Evolutionary conservation across 2,113 vertebrate genomes (phyloP), one percentile per base, ranked within the genome.

Genomic region (Vidua chalybeata): DNA sequence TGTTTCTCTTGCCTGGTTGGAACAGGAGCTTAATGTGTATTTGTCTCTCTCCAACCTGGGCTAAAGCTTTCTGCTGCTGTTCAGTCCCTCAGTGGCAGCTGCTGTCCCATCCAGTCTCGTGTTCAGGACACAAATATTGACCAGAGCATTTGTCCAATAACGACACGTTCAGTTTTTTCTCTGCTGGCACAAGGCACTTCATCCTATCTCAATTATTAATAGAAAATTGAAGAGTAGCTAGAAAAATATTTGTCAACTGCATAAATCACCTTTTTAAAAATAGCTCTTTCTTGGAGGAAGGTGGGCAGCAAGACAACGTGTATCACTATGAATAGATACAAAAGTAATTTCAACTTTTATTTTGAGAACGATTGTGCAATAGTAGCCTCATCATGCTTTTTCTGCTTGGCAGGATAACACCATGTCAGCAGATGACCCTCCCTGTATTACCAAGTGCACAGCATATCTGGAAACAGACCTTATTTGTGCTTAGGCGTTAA

Each of bases 301-400:
- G 49, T 93, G 84, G 89, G 88, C 75, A 84, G 28, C 69, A 74
- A 64, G 89, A 95, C 91, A 96, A 39, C 71, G 35, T 87, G 63
- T 89, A 68, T 58, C 35, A 3, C 90, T 94, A 92, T 92, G 91
- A 95, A 92, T 94, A 92, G 94, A 94, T 81, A 92, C 66, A 76
- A 84, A 92, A 95, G 71, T 79, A 95, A 90, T 94, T 78, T 91
- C 84, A 83, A 76, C 31, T 81, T 84, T 79, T 96, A 90, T 94
- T 97, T 96, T 94, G 86, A 96, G 94, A 95, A 88, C 18, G 48
- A 33, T 97, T 97, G 86, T 95, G 95, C 92, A 97, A 97, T 55
- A 66, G 5, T 55, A 68, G 21, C 61, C 68, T 95, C 95, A 92
- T 95, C 59, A 22, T 31, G 24, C 52, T 75, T 90, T 83, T 93